Conservation (phyloP, 64 coral and sea anemone species). For the Platygyra sinensis region DNA sequence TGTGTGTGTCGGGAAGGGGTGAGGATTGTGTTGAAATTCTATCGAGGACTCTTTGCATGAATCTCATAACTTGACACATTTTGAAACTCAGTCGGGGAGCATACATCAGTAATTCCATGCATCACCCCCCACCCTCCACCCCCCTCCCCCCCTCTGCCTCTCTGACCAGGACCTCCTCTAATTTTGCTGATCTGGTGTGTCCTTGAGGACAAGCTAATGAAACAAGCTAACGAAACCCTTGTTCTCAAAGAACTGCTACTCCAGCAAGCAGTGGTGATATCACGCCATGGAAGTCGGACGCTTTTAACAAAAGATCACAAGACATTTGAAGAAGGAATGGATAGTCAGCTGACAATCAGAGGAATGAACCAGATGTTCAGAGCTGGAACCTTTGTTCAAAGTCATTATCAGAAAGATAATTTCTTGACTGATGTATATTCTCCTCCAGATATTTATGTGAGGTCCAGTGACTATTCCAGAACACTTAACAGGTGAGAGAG, state of each 20-base stretch:
- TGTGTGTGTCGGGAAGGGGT: too few species aligned
- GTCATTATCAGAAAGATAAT: not conserved
- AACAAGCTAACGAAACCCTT: not conserved
- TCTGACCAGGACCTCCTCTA: too few species aligned
- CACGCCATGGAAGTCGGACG: constrained; percentile 79
- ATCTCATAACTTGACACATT: too few species aligned
- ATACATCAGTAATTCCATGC: too few species aligned
- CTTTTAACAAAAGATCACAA: constrained; percentile 71
- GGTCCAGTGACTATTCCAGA: constrained; percentile 77
- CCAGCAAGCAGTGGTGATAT: constrained; percentile 72
- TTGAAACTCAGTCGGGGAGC: too few species aligned
- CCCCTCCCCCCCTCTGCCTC: too few species aligned
- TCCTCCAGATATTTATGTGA: constrained; percentile 57
- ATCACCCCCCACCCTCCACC: too few species aligned
- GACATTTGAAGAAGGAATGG: constrained; percentile 56
- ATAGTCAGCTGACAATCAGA: constrained; percentile 70
- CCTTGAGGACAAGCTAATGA: not conserved
- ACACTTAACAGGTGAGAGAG: constrained; percentile 69
- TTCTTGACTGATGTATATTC: constrained; percentile 31
- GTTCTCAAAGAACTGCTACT: constrained; percentile 16
- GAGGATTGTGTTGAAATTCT: too few species aligned
- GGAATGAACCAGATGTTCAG: constrained; percentile 85
- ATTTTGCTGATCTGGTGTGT: too few species aligned
- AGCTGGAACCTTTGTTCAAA: constrained; percentile 60
- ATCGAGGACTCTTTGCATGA: too few species aligned